phyloP scores from a whole-genome alignment of 2,888 invertebrate species.

The Cremastobaeus sp. region DNA sequence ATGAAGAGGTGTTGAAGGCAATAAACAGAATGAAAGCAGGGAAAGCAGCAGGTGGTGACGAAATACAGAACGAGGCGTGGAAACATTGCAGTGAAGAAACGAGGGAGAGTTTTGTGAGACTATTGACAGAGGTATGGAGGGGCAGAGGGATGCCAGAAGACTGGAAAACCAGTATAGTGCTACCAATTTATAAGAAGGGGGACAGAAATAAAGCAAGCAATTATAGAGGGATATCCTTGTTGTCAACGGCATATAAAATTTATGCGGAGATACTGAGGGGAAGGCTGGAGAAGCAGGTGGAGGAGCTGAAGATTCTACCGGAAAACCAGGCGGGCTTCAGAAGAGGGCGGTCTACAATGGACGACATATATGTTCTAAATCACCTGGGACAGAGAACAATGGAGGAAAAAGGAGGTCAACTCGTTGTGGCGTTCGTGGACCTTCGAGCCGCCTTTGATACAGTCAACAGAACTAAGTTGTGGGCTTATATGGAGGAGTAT shows the following conservation, averaged over 20 bases:
- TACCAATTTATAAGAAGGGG: constrained; percentile 36
- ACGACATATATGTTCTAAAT: constrained; percentile 53
- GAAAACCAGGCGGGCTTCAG: constrained; percentile 56
- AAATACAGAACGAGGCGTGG: constrained; percentile 21
- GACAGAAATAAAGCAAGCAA: constrained; percentile 31
- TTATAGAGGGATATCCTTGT: no score
- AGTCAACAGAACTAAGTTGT: constrained; percentile 50
- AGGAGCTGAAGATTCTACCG: constrained; percentile 12
- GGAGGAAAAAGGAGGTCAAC: background rate
- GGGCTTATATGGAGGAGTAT: constrained; percentile 33
- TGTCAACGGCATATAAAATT: constrained; percentile 9
- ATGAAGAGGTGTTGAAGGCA: background rate
- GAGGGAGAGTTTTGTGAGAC: background rate
- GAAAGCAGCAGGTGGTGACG: constrained; percentile 42
- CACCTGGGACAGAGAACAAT: constrained; percentile 21
- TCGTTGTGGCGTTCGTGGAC: background rate
- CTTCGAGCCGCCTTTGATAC: constrained; percentile 50
- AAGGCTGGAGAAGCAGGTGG: background rate
- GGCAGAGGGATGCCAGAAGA: constrained; percentile 41
- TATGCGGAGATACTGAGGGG: constrained; percentile 34
- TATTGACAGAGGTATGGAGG: constrained; percentile 33
- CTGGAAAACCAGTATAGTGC: background rate
- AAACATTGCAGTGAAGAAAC: constrained; percentile 17
- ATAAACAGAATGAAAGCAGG: constrained; percentile 14
- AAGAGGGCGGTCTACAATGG: constrained; percentile 43